Evolutionary conservation across 2,888 invertebrate genomes (phyloP).

Genomic region (Dryocosmus kuriphilus): DNA sequence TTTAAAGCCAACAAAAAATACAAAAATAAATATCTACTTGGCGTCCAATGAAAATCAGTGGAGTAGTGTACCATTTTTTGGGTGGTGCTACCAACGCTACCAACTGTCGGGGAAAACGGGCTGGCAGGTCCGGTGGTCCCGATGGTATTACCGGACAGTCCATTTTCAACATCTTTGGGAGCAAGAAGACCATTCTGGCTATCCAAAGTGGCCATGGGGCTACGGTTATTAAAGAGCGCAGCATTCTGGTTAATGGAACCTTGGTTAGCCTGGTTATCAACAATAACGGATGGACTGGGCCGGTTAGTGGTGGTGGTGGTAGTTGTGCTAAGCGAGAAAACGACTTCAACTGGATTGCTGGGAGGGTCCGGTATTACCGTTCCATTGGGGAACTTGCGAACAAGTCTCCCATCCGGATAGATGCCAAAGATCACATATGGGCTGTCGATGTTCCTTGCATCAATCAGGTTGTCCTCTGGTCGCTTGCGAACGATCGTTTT

Average conservation of each 20-base stretch:
- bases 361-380: constrained; percentile 85
- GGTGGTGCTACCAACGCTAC: constrained; percentile 66
- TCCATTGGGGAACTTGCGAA: constrained; percentile 89
- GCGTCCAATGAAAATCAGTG: constrained; percentile 59
- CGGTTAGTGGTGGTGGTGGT: constrained; percentile 74
- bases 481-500: constrained; percentile 88
- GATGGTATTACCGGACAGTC: constrained; percentile 73
- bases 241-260: constrained; percentile 68
- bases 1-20: neutral
- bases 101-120: constrained; percentile 66
- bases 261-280: constrained; percentile 70
- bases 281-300: constrained; percentile 62
- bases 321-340: constrained; percentile 75
- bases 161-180: constrained; percentile 70
- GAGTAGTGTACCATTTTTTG: constrained; percentile 73
- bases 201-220: constrained; percentile 65
- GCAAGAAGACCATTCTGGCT: constrained; percentile 65
- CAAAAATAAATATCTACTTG: constrained; percentile 22
- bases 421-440: constrained; percentile 88
- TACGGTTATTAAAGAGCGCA: constrained; percentile 69
- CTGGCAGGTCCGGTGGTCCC: constrained; percentile 64
- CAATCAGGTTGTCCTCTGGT: constrained; percentile 83
- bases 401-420: constrained; percentile 88
- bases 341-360: constrained; percentile 75
- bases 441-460: constrained; percentile 84